phyloP scores from a whole-genome alignment of 2,113 vertebrate genomes.

The Paratilapia polleni region DNA sequence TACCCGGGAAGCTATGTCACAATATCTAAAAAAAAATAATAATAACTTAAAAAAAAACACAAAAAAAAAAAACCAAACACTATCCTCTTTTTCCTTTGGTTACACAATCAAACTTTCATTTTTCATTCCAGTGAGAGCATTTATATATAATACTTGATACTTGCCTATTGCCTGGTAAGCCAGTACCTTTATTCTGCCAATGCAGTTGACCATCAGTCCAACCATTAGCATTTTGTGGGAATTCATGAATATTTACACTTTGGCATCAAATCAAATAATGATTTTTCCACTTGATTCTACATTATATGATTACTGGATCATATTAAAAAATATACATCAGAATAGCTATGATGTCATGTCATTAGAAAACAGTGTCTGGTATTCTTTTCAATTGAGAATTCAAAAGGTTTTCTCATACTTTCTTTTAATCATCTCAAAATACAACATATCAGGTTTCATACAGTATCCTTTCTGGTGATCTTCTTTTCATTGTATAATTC shows the following conservation, averaged over 20 bases:
- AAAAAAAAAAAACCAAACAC: neutral
- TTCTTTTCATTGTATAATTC: neutral
- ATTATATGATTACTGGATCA: neutral
- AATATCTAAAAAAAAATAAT: neutral
- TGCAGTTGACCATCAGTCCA: conserved; percentile 8
- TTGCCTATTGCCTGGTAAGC: neutral
- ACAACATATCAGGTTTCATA: neutral
- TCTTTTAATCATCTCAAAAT: conserved; percentile 17
- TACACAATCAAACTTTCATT: neutral
- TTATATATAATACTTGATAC: no score
- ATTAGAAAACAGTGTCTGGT: neutral
- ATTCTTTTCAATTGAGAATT: conserved; percentile 19
- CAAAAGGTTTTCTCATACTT: conserved; percentile 2
- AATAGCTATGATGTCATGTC: neutral
- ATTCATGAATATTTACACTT: neutral
- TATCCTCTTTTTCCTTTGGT: neutral
- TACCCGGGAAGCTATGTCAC: neutral
- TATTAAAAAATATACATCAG: neutral
- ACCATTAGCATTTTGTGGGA: conserved; percentile 16
- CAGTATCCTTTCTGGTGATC: neutral
- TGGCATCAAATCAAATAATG: conserved; percentile 1
- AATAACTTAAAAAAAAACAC: neutral
- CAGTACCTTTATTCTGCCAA: neutral
- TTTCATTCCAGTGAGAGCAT: neutral
- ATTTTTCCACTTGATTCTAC: neutral